Evolutionary conservation across 23 tunicate species (phyloP).

Genomic region (Halocynthia aurantium): DNA sequence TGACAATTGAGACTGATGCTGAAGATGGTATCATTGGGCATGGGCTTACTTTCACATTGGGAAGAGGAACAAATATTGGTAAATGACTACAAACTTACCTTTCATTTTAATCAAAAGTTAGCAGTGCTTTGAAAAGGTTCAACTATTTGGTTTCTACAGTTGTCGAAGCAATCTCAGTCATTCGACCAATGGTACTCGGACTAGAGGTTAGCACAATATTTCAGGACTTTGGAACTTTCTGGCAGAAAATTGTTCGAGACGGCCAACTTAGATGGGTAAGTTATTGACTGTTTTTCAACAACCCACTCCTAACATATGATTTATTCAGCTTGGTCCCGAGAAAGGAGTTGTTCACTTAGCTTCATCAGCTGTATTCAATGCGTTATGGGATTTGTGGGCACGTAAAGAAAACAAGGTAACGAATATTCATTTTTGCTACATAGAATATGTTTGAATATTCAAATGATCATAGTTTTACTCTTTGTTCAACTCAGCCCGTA

Average conservation of each 20-base stretch:
- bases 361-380: slow-evolving; percentile 84
- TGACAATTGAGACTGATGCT: slow-evolving; percentile 44
- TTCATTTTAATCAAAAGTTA: slow-evolving; percentile 3
- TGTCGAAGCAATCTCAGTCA: slow-evolving; percentile 68
- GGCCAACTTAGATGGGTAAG: slow-evolving; percentile 96
- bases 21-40: slow-evolving; percentile 55
- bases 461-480: background rate
- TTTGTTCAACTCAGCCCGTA: slow-evolving; percentile 45
- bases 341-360: slow-evolving; percentile 99
- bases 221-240: slow-evolving; percentile 72
- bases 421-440: background rate
- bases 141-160: slow-evolving; percentile 26
- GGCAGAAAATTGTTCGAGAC: slow-evolving; percentile 73
- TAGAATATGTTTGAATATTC: background rate
- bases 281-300: background rate
- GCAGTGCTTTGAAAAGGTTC: too few relatives aligned
- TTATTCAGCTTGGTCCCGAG: slow-evolving; percentile 91
- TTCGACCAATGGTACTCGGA: slow-evolving; percentile 54
- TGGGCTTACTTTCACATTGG: slow-evolving; percentile 87
- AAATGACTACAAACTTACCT: slow-evolving; percentile 1
- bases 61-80: slow-evolving; percentile 94
- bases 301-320: background rate
- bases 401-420: slow-evolving; percentile 61
- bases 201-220: slow-evolving; percentile 40
- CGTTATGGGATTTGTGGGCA: slow-evolving; percentile 98